Conservation (phyloP, 35 echinoderm and acorn worm genomes). For the Holothuria glaberrima region DNA sequence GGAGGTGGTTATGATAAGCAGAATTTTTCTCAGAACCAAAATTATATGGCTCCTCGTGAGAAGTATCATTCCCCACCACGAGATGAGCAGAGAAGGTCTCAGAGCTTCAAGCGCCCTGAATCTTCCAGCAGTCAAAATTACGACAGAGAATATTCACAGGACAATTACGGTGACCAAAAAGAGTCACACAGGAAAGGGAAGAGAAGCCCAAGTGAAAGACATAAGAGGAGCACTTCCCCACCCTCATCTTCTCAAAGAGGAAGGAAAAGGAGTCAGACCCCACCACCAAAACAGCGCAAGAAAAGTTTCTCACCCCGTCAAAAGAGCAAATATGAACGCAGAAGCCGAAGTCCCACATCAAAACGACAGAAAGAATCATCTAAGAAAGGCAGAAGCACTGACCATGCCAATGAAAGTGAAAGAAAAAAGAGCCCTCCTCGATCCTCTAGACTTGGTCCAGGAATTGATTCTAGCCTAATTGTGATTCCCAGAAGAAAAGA, state of each 20-base stretch:
- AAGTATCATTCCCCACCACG: constrained; percentile 11
- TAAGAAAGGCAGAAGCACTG: constrained; percentile 14
- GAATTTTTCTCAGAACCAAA: not conserved
- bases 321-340: constrained; percentile 11
- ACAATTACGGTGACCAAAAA: not conserved
- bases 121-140: constrained; percentile 14
- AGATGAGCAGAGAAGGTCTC: constrained; percentile 6
- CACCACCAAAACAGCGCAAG: constrained; percentile 34
- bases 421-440: constrained; percentile 21
- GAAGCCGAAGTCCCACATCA: constrained; percentile 30
- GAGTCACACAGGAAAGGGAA: not conserved
- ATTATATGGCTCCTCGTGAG: too few relatives aligned
- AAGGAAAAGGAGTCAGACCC: not conserved
- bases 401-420: constrained; percentile 8
- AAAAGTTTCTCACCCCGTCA: constrained; percentile 43
- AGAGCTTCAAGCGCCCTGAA: not conserved
- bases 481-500: constrained; percentile 62
- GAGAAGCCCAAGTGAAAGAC: not conserved
- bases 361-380: constrained; percentile 13
- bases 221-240: not conserved
- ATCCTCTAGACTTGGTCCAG: constrained; percentile 46
- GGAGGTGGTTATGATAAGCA: constrained; percentile 2
- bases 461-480: constrained; percentile 50
- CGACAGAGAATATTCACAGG: not conserved
- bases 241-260: not conserved